Conservation (phyloP, 2,113 vertebrate species). For the Gracilinanus agilis region DNA sequence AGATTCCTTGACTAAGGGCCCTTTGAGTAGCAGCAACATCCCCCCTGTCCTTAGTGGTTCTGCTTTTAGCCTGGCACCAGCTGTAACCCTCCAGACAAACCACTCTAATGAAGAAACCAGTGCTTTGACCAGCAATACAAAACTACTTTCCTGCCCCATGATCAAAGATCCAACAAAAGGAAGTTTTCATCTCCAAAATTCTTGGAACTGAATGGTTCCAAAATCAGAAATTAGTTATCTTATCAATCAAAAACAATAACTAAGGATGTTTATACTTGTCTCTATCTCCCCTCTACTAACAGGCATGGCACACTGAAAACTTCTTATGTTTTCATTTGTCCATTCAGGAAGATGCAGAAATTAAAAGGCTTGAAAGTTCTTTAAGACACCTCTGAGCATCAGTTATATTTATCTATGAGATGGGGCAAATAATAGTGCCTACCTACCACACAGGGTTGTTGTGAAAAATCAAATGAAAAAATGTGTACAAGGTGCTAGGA, state of each 20-base stretch:
- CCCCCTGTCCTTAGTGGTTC: not conserved
- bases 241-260: not conserved
- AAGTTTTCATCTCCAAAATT: not conserved
- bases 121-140: not conserved
- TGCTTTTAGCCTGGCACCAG: not conserved
- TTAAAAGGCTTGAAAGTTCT: conserved; percentile 12
- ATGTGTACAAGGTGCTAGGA: not conserved
- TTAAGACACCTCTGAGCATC: conserved; percentile 31
- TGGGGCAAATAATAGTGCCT: not conserved
- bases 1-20: too few species aligned
- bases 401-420: conserved; percentile 13
- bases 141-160: not conserved
- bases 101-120: not conserved
- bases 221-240: not conserved
- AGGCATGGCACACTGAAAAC: not conserved
- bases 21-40: too few species aligned
- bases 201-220: not conserved
- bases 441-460: not conserved
- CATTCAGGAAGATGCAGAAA: not conserved
- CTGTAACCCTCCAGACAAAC: not conserved
- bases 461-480: conserved; percentile 36
- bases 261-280: not conserved
- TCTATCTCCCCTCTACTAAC: not conserved
- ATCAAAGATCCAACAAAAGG: not conserved
- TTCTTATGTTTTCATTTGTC: too few species aligned